phyloP scores from a whole-genome alignment of 1,140 invertebrate species.

The Delia radicum region DNA sequence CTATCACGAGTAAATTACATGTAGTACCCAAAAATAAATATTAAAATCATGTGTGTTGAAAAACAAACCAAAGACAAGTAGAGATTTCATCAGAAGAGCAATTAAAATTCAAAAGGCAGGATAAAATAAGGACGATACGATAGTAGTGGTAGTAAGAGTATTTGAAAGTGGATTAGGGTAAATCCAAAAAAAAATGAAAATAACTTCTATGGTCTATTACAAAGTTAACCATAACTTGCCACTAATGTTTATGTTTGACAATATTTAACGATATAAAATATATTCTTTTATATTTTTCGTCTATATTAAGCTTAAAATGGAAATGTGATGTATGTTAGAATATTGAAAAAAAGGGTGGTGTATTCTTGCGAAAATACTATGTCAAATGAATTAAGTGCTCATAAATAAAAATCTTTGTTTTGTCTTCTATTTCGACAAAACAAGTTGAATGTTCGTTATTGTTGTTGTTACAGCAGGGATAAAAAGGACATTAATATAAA shows the following conservation, averaged over 20 bases:
- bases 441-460: conserved; percentile 9
- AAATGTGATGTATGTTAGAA: too few relatives aligned
- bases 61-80: conserved; percentile 1
- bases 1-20: conserved; percentile 42
- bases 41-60: neutral
- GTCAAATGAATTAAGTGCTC: conserved; percentile 49
- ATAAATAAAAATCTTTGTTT: conserved; percentile 45
- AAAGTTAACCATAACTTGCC: conserved; percentile 19
- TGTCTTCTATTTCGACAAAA: conserved; percentile 26
- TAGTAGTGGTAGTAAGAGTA: neutral
- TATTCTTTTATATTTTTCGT: too few relatives aligned
- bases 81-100: conserved; percentile 2
- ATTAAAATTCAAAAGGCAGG: conserved; percentile 17
- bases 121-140: neutral
- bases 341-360: conserved; percentile 41
- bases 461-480: conserved; percentile 9
- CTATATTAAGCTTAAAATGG: too few relatives aligned
- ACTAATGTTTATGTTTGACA: neutral
- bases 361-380: neutral
- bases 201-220: neutral
- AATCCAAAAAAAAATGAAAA: neutral
- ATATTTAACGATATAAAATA: too few relatives aligned
- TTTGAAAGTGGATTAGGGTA: neutral
- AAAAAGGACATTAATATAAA: neutral
- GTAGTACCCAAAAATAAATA: conserved; percentile 51